These are phyloP conservation scores for Anagrus nilaparvatae DNA, from an alignment of 1,140 invertebrate genomes.

Conservation along the genomic window DNA sequence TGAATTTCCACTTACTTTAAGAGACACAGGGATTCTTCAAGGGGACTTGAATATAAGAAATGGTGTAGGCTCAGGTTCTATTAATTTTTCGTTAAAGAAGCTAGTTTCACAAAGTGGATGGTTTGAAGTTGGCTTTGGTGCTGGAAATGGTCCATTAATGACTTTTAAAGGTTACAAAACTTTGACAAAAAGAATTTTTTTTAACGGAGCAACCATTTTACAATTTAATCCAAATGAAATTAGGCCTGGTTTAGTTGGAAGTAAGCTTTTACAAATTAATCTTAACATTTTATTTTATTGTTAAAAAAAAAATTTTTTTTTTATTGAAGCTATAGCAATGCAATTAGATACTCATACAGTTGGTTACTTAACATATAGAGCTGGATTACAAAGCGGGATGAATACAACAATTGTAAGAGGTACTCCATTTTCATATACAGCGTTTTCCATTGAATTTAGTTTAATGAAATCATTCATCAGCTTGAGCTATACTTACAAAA, in stretches of 20 bases:
- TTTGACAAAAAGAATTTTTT: constrained; percentile 58
- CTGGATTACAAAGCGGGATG: constrained; percentile 61
- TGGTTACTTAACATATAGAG: constrained; percentile 77
- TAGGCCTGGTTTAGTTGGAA: constrained; percentile 57
- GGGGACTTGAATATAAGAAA: constrained; percentile 77
- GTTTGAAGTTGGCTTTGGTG: constrained; percentile 69
- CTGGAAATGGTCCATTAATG: constrained; percentile 66
- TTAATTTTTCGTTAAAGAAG: constrained; percentile 64
- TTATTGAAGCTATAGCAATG: constrained; percentile 57
- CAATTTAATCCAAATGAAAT: constrained; percentile 63
- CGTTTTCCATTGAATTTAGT: constrained; percentile 67
- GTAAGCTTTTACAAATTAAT: constrained; percentile 43
- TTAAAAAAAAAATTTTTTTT: constrained; percentile 5
- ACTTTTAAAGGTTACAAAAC: constrained; percentile 65
- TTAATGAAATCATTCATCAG: constrained; percentile 68
- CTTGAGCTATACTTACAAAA: constrained; percentile 64
- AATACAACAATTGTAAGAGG: constrained; percentile 68
- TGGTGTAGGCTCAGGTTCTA: constrained; percentile 67
- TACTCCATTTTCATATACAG: constrained; percentile 51
- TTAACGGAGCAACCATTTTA: constrained; percentile 57
- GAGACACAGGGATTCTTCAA: constrained; percentile 70
- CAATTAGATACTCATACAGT: constrained; percentile 77
- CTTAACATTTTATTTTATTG: constrained; percentile 2
- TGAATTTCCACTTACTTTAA: constrained; percentile 78
- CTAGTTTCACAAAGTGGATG: constrained; percentile 73